Evolutionary conservation across 2,113 vertebrate species (phyloP).

Genomic region (Polypterus bichir): DNA sequence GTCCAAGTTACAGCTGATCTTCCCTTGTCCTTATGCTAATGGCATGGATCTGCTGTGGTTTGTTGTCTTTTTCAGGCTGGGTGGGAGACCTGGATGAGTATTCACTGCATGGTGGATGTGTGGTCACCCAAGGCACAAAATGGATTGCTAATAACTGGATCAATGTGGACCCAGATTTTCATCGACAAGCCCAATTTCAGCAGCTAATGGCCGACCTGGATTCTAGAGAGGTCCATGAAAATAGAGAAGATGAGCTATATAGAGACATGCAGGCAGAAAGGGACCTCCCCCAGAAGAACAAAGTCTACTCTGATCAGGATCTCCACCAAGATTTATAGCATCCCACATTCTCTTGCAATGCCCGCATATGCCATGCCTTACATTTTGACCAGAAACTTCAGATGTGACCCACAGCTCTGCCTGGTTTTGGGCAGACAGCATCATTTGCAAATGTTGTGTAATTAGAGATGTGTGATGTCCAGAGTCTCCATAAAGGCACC

Average conservation of each 20-base stretch:
- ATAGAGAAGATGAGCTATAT: constrained; percentile 27
- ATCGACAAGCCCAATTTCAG: constrained; percentile 75
- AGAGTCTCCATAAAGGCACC: no score
- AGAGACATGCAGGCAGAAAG: background rate
- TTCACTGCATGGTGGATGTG: constrained; percentile 80
- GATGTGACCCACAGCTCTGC: no score
- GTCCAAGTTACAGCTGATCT: no score
- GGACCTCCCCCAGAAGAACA: background rate
- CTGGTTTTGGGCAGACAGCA: no score
- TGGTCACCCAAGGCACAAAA: constrained; percentile 74
- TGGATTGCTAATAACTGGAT: constrained; percentile 94
- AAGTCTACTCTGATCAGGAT: no score
- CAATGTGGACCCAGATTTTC: constrained; percentile 79
- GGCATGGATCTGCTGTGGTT: no score
- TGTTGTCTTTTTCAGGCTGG: constrained; percentile 77
- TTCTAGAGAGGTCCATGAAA: constrained; percentile 33
- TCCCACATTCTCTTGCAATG: no score
- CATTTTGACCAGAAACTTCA: no score
- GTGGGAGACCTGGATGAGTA: constrained; percentile 91
- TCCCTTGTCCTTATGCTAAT: no score
- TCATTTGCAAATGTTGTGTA: no score
- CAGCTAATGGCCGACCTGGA: constrained; percentile 65
- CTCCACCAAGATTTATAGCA: background rate
- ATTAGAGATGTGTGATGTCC: no score
- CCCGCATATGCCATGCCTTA: no score